Base-by-base conservation (phyloP, 1,140 invertebrate genomes). In the Lineus longissimus region DNA sequence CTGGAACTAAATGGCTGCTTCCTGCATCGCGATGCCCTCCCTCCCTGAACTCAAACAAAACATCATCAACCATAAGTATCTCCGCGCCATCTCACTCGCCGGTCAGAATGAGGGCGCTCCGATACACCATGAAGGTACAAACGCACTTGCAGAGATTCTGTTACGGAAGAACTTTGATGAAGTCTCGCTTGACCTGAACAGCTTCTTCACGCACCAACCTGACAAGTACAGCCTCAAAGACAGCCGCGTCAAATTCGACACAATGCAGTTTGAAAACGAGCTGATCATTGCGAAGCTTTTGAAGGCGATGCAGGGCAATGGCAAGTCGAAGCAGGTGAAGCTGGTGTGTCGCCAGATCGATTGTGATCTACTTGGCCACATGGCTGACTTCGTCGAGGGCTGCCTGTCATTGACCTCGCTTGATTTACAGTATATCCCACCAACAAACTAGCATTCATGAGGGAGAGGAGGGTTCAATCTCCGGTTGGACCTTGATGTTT, bases 1-100 rank as follows among this genome's bases (percentile, higher is more conserved):
- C 47, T 51, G n/a, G 47, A 51, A 51, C 25, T 51, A 6, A 51
- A 51, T n/a, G 47, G 47, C 25, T 51, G 47, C n/a, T 51, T 51
- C 47, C 25, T 51, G 4, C 47, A 51, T n/a, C n/a, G 25, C n/a
- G 47, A 51, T 27, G 47, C 25, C 25, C n/a, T 51, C 4, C 25
- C n/a, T 51, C 4, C 47, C 47, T 23, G 47, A 51, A 27, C n/a
- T 51, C 6, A 51, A 51, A 27, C 4, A 19, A 4, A 51, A n/a
- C 47, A 51, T 51, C 47, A 27, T 51, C 25, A 51, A n/a, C 25
- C 47, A 51, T 27, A 7, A 6, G 25, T 19, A 4, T 9, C n/a
- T 51, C 6, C 6, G 9, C 4, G n/a, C 47, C 19, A 23, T 51
- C 4, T 27, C n/a, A 6, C 9, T 51, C 4, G 47, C 19, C 4